phyloP scores from a whole-genome alignment of 2,797 vertebrate species.

The Pteropus rufus region DNA sequence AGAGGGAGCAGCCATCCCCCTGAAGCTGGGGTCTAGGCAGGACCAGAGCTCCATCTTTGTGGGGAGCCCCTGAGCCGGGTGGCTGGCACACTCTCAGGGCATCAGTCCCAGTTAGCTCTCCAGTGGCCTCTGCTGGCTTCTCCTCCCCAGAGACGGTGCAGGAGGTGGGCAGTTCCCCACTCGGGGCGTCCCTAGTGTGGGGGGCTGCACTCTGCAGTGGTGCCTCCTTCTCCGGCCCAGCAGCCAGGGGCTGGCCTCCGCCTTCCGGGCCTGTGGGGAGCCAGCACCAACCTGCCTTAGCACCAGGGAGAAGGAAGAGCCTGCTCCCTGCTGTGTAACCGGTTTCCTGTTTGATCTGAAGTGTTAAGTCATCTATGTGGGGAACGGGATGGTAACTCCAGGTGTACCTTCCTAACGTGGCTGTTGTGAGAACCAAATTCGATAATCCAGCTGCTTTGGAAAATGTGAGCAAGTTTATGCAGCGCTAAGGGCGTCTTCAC shows the following conservation, averaged over 20 bases:
- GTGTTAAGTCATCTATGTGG: not conserved
- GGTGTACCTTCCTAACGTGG: not conserved
- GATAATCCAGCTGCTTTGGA: not conserved
- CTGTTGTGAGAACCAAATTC: not conserved
- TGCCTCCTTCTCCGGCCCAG: not conserved
- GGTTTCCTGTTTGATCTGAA: not conserved
- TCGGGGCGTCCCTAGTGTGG: not conserved
- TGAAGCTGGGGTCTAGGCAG: not conserved
- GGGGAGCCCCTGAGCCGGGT: fast-evolving
- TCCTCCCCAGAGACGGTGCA: not conserved
- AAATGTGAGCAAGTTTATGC: not conserved
- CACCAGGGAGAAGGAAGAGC: too few relatives aligned
- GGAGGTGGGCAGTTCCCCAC: not conserved
- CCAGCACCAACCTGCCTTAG: not conserved
- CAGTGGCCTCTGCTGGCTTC: not conserved
- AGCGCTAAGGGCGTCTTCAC: not conserved
- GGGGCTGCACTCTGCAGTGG: fast-evolving
- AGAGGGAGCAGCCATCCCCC: not conserved
- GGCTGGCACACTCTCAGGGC: not conserved
- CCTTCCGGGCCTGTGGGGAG: conserved; percentile 36
- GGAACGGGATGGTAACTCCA: too few relatives aligned
- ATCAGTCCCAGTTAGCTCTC: not conserved
- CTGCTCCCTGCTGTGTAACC: not conserved
- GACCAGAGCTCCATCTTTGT: not conserved
- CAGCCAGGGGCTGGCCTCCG: not conserved